phyloP scores from a whole-genome alignment of 2,113 vertebrate species.

The Lota lota region DNA sequence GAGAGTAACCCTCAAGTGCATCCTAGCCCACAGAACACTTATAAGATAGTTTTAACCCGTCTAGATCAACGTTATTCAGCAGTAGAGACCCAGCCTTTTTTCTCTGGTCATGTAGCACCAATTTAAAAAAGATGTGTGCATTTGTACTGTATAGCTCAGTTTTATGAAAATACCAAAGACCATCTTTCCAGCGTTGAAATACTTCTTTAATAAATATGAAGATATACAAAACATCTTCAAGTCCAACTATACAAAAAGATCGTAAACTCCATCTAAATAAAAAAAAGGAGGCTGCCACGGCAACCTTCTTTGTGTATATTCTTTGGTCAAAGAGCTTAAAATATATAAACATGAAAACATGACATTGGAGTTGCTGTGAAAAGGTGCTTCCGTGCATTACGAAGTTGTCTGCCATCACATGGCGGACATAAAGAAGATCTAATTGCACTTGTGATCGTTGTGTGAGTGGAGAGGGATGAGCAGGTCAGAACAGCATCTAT shows the following conservation, averaged over 20 bases:
- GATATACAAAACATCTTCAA: too few relatives aligned
- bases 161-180: too few relatives aligned
- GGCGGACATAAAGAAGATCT: background rate
- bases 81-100: too few relatives aligned
- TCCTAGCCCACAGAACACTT: conserved; percentile 38
- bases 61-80: conserved; percentile 15
- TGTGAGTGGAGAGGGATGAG: conserved; percentile 28
- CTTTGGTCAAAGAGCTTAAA: background rate
- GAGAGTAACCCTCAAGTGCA: conserved; percentile 68
- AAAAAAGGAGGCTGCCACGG: background rate
- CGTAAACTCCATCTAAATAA: background rate
- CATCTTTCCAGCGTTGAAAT: too few relatives aligned
- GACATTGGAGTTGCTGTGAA: background rate
- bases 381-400: conserved; percentile 46
- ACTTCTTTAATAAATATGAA: too few relatives aligned
- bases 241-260: too few relatives aligned
- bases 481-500: conserved; percentile 23
- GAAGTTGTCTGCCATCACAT: conserved; percentile 14
- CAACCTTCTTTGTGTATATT: background rate
- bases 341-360: background rate
- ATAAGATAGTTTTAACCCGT: conserved; percentile 29
- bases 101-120: too few relatives aligned
- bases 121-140: too few relatives aligned
- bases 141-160: too few relatives aligned
- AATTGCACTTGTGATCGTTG: conserved; percentile 17